Percentiles rank a stretch among this genome's conserved stretches.
Evolutionary conservation across 1,140 invertebrate genomes (phyloP).

Genomic region (Cherax quadricarinatus): DNA sequence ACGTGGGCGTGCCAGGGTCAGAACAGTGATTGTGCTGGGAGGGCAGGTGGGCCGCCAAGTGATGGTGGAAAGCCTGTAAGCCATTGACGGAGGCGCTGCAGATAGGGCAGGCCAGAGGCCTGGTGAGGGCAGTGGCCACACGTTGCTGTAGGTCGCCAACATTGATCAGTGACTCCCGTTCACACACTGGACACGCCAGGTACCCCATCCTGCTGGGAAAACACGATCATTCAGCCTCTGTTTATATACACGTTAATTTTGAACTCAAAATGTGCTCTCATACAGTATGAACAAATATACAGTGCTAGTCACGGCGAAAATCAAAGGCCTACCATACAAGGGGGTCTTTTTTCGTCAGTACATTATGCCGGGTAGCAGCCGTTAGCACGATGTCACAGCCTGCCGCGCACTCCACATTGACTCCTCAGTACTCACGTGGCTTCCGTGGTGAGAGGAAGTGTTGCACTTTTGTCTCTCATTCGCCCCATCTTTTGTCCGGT

Average conservation of each 20-base stretch:
- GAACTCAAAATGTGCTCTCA: too few relatives aligned
- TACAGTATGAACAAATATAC: too few relatives aligned
- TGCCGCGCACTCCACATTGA: too few relatives aligned
- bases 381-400: too few relatives aligned
- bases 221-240: background rate
- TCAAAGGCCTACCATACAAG: too few relatives aligned
- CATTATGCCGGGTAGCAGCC: too few relatives aligned
- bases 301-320: too few relatives aligned
- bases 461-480: too few relatives aligned
- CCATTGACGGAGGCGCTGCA: constrained; percentile 69
- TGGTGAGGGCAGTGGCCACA: constrained; percentile 63
- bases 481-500: too few relatives aligned
- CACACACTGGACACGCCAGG: constrained; percentile 66
- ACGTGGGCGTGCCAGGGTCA: constrained; percentile 1
- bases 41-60: constrained; percentile 58
- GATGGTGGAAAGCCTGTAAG: constrained; percentile 64
- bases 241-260: background rate
- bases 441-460: too few relatives aligned
- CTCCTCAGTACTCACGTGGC: too few relatives aligned
- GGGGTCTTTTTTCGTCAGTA: too few relatives aligned
- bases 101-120: constrained; percentile 57
- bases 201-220: constrained; percentile 62
- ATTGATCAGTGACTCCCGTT: constrained; percentile 57
- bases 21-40: constrained; percentile 24
- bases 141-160: constrained; percentile 59